These are phyloP conservation scores for Chalcis sispes DNA, from an alignment of 2,888 invertebrate genomes.

Conservation along the genomic window DNA sequence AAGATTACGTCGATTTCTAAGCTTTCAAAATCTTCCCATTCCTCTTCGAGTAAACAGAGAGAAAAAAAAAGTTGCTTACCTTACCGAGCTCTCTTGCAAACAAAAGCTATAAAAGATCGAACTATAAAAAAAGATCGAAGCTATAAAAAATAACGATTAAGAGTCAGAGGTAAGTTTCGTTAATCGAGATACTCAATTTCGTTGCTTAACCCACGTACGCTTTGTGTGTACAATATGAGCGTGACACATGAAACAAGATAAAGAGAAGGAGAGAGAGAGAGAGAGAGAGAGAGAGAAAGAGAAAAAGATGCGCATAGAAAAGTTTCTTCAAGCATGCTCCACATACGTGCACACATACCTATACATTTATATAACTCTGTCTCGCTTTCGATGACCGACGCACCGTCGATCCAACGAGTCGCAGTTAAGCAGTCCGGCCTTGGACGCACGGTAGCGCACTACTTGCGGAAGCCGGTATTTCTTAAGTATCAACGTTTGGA, in stretches of 20 bases:
- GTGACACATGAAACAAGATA: neutral
- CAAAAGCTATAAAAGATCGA: too few species aligned
- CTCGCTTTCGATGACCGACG: slow-evolving; percentile 56
- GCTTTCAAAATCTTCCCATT: too few species aligned
- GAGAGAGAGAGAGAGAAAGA: slow-evolving; percentile 13
- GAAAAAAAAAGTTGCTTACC: too few species aligned
- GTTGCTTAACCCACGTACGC: neutral
- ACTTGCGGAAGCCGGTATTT: slow-evolving; percentile 30
- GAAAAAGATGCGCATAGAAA: neutral
- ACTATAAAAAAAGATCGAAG: too few species aligned
- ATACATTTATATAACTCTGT: slow-evolving; percentile 38
- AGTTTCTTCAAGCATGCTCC: neutral
- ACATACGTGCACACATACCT: neutral
- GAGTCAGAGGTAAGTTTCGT: neutral
- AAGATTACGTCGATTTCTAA: too few species aligned
- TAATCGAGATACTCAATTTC: neutral
- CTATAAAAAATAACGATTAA: too few species aligned
- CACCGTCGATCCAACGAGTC: slow-evolving; percentile 54
- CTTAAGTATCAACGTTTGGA: too few species aligned
- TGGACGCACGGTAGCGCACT: slow-evolving; percentile 58
- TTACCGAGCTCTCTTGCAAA: too few species aligned
- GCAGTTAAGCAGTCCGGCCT: slow-evolving; percentile 61
- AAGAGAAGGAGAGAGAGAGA: slow-evolving; percentile 16
- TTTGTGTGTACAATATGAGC: neutral
- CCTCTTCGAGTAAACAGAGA: too few species aligned